phyloP scores from a whole-genome alignment of 2,888 invertebrate species.

The Perizoma flavofasciatum region DNA sequence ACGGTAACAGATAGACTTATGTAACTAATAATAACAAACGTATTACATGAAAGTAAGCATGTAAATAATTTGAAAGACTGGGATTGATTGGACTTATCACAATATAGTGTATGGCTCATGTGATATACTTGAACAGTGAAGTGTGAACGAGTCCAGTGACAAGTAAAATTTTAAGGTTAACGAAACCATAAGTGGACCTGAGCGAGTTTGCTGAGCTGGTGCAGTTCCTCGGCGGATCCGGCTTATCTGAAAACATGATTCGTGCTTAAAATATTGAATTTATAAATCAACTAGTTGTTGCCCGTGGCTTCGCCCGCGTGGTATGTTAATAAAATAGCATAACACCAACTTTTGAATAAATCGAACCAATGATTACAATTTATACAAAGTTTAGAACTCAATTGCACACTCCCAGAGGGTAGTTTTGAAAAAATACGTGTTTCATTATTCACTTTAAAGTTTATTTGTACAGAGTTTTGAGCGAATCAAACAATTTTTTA shows the following conservation, averaged over 20 bases:
- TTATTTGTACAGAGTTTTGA: too few relatives aligned
- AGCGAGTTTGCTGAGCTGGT: slow-evolving; percentile 57
- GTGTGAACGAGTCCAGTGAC: slow-evolving; percentile 50
- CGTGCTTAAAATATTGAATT: too few relatives aligned
- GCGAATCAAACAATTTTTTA: too few relatives aligned
- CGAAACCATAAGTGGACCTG: slow-evolving; percentile 46
- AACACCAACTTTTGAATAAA: too few relatives aligned
- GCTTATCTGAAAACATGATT: slow-evolving; percentile 58
- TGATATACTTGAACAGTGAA: slow-evolving; percentile 58
- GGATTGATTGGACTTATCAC: slow-evolving; percentile 30
- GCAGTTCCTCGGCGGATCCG: slow-evolving; percentile 72
- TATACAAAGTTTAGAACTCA: too few relatives aligned
- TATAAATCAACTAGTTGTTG: too few relatives aligned
- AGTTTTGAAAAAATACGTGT: too few relatives aligned
- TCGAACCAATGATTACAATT: too few relatives aligned
- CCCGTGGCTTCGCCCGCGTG: too few relatives aligned
- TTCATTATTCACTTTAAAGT: too few relatives aligned
- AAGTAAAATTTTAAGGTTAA: slow-evolving; percentile 47
- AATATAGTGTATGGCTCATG: slow-evolving; percentile 40
- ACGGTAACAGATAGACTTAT: slow-evolving; percentile 55
- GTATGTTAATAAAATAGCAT: too few relatives aligned
- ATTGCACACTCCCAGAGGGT: too few relatives aligned
- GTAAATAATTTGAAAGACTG: slow-evolving; percentile 32
- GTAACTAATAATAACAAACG: slow-evolving; percentile 47
- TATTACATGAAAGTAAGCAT: slow-evolving; percentile 43